Conservation (phyloP, 2,888 invertebrate genomes). For the Cephus pygmeus region DNA sequence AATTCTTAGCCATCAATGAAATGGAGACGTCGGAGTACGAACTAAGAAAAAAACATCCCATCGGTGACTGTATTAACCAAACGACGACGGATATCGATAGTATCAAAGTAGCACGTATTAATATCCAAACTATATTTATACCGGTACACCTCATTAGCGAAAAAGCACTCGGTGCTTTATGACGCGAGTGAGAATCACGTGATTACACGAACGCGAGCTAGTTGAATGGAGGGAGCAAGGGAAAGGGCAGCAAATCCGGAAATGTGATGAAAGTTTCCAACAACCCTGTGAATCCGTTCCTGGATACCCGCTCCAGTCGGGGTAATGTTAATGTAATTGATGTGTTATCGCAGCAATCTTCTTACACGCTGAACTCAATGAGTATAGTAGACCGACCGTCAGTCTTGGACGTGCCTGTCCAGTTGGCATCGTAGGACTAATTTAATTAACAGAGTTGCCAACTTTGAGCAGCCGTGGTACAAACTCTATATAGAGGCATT, state of each 20-base stretch:
- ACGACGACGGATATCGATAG: background rate
- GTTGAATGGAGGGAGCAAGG: background rate
- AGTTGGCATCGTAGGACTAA: background rate
- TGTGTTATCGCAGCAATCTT: conserved; percentile 8
- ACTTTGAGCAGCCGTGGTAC: background rate
- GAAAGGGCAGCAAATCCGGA: background rate
- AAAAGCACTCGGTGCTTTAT: background rate
- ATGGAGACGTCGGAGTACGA: background rate
- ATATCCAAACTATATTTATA: background rate
- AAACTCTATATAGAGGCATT: background rate
- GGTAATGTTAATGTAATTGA: conserved; percentile 18
- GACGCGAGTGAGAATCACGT: background rate
- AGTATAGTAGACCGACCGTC: background rate
- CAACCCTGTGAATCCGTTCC: background rate
- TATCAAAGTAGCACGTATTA: background rate
- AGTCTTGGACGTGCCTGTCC: background rate
- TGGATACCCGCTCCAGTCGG: background rate
- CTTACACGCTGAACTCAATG: background rate
- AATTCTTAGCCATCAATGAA: background rate
- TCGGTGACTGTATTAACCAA: background rate
- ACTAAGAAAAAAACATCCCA: background rate
- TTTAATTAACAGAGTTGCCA: background rate
- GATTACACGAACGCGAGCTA: background rate
- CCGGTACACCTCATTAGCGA: background rate
- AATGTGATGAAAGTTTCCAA: background rate